These are phyloP conservation scores for Salticus scenicus DNA, from an alignment of 2,888 invertebrate species.

Conservation along the genomic window DNA sequence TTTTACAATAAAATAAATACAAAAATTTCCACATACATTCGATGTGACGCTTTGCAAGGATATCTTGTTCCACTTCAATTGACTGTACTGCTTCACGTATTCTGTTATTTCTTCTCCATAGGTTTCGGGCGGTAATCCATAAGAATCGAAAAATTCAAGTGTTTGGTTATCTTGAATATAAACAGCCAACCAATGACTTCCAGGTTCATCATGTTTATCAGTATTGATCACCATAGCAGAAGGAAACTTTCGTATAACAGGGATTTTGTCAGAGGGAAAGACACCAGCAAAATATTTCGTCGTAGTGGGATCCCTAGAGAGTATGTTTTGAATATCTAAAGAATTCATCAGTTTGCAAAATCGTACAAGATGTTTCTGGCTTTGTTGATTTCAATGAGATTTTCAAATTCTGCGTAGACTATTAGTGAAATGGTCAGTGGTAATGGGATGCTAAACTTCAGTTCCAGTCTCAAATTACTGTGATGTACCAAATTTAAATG, in stretches of 20 bases:
- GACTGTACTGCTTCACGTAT: background rate
- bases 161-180: constrained; percentile 13
- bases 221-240: constrained; percentile 29
- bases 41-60: constrained; percentile 27
- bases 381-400: constrained; percentile 13
- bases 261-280: constrained; percentile 22
- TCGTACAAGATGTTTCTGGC: constrained; percentile 2
- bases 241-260: constrained; percentile 17
- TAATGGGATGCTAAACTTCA: background rate
- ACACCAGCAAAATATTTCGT: constrained; percentile 19
- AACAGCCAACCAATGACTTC: constrained; percentile 52
- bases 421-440: background rate
- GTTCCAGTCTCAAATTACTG: background rate
- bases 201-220: constrained; percentile 5
- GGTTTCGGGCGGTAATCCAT: constrained; percentile 40
- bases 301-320: constrained; percentile 11
- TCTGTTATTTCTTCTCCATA: constrained; percentile 14
- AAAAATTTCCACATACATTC: constrained; percentile 42
- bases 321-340: constrained; percentile 7
- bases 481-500: constrained; percentile 18
- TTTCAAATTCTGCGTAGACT: constrained; percentile 20
- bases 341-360: constrained; percentile 50
- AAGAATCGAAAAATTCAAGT: constrained; percentile 49
- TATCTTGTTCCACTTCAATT: constrained; percentile 6
- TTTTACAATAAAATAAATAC: constrained; percentile 45